Conservation (phyloP, 2,797 vertebrate genomes). For the Hemitrygon akajei region DNA sequence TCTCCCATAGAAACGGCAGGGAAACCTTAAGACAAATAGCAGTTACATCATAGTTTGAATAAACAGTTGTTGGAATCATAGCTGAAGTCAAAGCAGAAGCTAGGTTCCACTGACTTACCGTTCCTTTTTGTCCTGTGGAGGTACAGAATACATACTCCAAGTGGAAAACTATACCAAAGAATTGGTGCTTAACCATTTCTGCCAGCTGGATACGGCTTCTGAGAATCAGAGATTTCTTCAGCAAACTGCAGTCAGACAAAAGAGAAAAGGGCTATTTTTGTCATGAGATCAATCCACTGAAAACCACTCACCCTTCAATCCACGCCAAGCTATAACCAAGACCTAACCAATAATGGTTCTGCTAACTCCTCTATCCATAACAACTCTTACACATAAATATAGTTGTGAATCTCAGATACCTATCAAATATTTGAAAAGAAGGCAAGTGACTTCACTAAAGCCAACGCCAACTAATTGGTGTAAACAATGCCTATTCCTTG, state of each 20-base stretch:
- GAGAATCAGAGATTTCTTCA: slow-evolving; percentile 58
- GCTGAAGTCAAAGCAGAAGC: not conserved
- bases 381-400: not conserved
- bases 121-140: slow-evolving; percentile 53
- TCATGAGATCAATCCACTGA: not conserved
- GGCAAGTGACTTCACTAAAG: not conserved
- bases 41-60: not conserved
- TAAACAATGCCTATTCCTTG: not conserved
- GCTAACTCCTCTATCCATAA: not conserved
- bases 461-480: not conserved
- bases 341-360: not conserved
- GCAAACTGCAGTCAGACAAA: not conserved
- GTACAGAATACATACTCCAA: slow-evolving; percentile 79
- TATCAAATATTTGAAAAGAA: not conserved
- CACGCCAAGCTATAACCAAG: not conserved
- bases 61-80: not conserved
- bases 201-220: slow-evolving; percentile 76
- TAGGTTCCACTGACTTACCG: slow-evolving; percentile 57
- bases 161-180: slow-evolving; percentile 71
- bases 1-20: not conserved
- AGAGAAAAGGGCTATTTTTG: not conserved
- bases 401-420: not conserved
- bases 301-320: not conserved
- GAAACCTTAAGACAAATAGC: not conserved
- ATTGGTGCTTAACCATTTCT: slow-evolving; percentile 66